Conservation (phyloP, 2,888 invertebrate genomes). For the Linnaemya vulpina region DNA sequence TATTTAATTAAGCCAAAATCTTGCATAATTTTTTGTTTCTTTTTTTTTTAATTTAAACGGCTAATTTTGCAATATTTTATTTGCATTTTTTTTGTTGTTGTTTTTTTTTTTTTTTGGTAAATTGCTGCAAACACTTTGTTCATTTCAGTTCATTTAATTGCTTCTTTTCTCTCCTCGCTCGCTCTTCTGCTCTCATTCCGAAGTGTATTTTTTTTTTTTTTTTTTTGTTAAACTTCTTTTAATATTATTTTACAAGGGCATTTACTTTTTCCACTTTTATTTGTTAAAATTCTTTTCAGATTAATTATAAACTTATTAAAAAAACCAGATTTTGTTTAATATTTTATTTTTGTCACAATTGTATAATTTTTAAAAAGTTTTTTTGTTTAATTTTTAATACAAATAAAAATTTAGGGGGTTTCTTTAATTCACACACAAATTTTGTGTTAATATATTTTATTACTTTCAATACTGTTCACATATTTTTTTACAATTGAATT, state of each 20-base stretch:
- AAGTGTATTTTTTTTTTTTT: constrained; percentile 22
- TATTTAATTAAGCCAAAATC: constrained; percentile 44
- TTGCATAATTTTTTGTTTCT: constrained; percentile 60
- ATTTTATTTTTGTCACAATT: constrained; percentile 9
- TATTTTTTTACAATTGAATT: constrained; percentile 52
- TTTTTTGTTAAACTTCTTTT: constrained; percentile 46
- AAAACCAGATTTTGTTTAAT: constrained; percentile 31
- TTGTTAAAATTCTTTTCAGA: constrained; percentile 19
- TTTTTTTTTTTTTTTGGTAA: constrained; percentile 45
- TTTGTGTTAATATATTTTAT: constrained; percentile 20
- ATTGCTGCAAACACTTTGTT: constrained; percentile 38
- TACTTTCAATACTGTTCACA: constrained; percentile 35
- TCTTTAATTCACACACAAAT: constrained; percentile 20
- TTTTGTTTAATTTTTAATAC: neutral
- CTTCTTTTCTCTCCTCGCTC: constrained; percentile 30
- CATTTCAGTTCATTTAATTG: constrained; percentile 13
- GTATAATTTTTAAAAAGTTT: constrained; percentile 11
- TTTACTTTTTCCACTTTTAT: constrained; percentile 56
- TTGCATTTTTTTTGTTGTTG: too few species aligned
- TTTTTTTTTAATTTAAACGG: constrained; percentile 23
- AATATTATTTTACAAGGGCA: constrained; percentile 63
- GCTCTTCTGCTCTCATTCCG: constrained; percentile 21
- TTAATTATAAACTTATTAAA: constrained; percentile 2
- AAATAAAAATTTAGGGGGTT: constrained; percentile 9
- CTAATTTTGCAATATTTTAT: constrained; percentile 44